Conservation (phyloP, 2,797 vertebrate species). For the Synaphobranchus kaupii region DNA sequence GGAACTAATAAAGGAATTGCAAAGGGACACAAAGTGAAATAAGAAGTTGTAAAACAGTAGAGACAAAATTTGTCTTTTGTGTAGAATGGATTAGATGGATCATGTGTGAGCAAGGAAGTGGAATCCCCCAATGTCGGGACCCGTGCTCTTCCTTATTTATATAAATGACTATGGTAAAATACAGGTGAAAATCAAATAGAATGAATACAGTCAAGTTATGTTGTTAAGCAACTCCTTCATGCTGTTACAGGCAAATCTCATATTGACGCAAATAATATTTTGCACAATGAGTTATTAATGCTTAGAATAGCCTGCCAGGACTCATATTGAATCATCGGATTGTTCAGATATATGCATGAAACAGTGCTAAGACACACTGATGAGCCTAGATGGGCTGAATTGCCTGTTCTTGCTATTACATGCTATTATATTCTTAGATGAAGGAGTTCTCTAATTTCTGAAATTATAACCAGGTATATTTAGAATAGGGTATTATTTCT, state of each 20-base stretch:
- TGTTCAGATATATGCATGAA: neutral
- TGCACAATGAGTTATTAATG: neutral
- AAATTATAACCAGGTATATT: neutral
- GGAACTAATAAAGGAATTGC: too few relatives aligned
- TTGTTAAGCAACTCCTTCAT: neutral
- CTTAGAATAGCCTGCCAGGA: neutral
- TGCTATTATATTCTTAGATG: neutral
- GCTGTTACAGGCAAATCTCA: neutral
- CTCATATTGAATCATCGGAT: neutral
- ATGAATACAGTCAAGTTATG: too few relatives aligned
- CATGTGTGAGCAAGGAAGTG: too few relatives aligned
- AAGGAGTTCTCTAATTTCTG: neutral
- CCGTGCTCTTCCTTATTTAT: too few relatives aligned
- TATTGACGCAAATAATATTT: neutral
- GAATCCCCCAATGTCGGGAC: too few relatives aligned
- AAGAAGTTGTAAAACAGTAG: too few relatives aligned
- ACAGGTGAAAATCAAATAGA: too few relatives aligned
- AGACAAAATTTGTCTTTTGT: too few relatives aligned
- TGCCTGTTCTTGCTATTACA: neutral
- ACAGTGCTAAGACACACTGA: neutral
- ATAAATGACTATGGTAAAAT: too few relatives aligned
- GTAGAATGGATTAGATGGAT: too few relatives aligned
- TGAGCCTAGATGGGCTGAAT: neutral
- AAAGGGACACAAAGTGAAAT: too few relatives aligned
- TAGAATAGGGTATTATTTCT: neutral